Percentiles rank a stretch among this genome's conserved stretches.
phyloP scores from a whole-genome alignment of 1,140 invertebrate species.

The Apis dorsata region DNA sequence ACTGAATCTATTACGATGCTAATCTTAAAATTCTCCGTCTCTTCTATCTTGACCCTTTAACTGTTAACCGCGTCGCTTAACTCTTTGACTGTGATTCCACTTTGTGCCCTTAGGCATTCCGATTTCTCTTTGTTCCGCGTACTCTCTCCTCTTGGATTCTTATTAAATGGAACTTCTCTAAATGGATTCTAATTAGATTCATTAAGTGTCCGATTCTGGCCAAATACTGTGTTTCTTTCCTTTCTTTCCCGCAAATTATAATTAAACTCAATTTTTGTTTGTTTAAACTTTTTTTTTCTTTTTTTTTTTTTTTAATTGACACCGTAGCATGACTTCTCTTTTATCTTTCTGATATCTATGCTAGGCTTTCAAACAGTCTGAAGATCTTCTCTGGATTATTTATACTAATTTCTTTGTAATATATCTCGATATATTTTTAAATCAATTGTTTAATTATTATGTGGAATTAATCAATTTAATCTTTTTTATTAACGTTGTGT shows the following conservation, averaged over 20 bases:
- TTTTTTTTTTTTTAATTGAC: too few species aligned
- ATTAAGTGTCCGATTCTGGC: neutral
- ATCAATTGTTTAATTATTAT: too few species aligned
- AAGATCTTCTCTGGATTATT: too few species aligned
- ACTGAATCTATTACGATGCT: constrained; percentile 14
- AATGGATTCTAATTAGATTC: constrained; percentile 1
- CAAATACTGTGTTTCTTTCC: neutral
- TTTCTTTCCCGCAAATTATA: neutral
- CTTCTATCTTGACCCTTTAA: constrained; percentile 5
- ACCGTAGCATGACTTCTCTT: too few species aligned
- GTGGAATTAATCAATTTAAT: too few species aligned
- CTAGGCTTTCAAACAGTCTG: too few species aligned
- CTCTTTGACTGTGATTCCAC: neutral
- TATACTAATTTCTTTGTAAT: too few species aligned
- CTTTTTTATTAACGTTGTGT: too few species aligned
- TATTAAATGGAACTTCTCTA: neutral
- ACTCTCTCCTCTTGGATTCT: neutral
- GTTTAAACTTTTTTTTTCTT: too few species aligned
- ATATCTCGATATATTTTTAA: too few species aligned
- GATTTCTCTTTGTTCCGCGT: neutral
- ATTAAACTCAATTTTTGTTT: neutral
- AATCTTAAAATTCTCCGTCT: constrained; percentile 9
- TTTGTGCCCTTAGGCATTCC: neutral
- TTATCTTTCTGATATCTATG: too few species aligned
- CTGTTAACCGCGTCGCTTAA: neutral